These are phyloP conservation scores for Oscarella lobularis DNA, from an alignment of 37 sponge, comb jelly and placozoan species.

Conservation along the genomic window DNA sequence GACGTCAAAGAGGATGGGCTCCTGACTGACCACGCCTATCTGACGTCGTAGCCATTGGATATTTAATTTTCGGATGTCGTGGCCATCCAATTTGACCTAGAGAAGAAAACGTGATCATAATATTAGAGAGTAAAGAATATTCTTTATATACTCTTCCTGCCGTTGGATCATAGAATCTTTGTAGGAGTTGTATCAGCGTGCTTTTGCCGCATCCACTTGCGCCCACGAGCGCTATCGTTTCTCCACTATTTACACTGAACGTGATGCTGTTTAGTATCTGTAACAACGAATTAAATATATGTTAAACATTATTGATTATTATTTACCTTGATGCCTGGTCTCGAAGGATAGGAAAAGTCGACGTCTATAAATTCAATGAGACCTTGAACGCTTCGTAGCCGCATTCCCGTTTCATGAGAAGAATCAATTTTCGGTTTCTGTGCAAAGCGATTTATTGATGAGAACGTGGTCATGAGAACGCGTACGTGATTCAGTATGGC, in stretches of 20 bases:
- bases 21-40: conserved; percentile 89
- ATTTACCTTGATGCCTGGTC: conserved; percentile 53
- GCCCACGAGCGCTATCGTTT: conserved; percentile 85
- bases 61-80: conserved; percentile 36
- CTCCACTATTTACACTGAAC: conserved; percentile 40
- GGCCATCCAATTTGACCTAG: conserved; percentile 26
- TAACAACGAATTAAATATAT: not conserved
- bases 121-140: not conserved
- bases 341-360: conserved; percentile 67
- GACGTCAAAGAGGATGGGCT: conserved; percentile 32
- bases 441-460: too few species aligned
- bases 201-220: conserved; percentile 94
- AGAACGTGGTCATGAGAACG: too few species aligned
- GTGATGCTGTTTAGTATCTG: conserved; percentile 38
- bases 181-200: conserved; percentile 68
- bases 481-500: not conserved
- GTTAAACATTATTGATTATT: too few species aligned
- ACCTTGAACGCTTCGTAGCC: conserved; percentile 36
- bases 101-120: not conserved
- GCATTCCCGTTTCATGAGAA: conserved; percentile 29
- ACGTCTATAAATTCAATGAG: conserved; percentile 64
- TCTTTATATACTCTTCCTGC: conserved; percentile 39
- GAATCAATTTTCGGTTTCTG: conserved; percentile 65
- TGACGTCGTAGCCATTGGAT: conserved; percentile 67
- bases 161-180: conserved; percentile 66